Evolutionary conservation across 2,113 vertebrate species (phyloP).

Genomic region (Cichladusa arquata): DNA sequence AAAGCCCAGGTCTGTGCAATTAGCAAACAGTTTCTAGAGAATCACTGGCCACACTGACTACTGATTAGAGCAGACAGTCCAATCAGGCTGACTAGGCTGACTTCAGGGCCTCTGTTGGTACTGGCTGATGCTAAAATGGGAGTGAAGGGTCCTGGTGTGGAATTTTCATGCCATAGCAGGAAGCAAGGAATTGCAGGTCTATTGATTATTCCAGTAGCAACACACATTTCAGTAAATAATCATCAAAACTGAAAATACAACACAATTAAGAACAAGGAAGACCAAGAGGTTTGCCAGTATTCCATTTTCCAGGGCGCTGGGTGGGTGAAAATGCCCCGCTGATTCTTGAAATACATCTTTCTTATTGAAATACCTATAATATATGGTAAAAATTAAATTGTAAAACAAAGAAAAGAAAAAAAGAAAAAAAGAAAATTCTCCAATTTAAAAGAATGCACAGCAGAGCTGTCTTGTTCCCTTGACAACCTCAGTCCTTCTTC

Average conservation of each 20-base stretch:
- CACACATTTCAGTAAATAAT: not conserved
- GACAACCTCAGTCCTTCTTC: conserved; percentile 8
- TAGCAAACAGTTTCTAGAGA: not conserved
- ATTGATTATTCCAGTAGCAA: not conserved
- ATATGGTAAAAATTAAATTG: not conserved
- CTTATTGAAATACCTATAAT: not conserved
- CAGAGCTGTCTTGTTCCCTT: conserved; percentile 23
- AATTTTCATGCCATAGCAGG: not conserved
- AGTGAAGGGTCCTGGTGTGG: not conserved
- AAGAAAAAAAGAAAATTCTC: not conserved
- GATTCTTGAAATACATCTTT: not conserved
- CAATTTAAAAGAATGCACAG: not conserved
- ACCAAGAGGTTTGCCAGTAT: not conserved
- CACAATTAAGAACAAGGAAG: not conserved
- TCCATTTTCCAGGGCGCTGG: not conserved
- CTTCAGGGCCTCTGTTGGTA: not conserved
- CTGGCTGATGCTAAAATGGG: not conserved
- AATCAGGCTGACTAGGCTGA: not conserved
- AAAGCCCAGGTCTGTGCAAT: not conserved
- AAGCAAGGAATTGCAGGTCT: not conserved
- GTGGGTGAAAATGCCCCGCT: not conserved
- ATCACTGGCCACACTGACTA: not conserved
- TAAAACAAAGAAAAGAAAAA: not conserved
- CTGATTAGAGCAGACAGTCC: not conserved
- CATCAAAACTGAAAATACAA: not conserved